phyloP scores from a whole-genome alignment of 1,140 invertebrate genomes.

The Zaprionus nigranus region DNA sequence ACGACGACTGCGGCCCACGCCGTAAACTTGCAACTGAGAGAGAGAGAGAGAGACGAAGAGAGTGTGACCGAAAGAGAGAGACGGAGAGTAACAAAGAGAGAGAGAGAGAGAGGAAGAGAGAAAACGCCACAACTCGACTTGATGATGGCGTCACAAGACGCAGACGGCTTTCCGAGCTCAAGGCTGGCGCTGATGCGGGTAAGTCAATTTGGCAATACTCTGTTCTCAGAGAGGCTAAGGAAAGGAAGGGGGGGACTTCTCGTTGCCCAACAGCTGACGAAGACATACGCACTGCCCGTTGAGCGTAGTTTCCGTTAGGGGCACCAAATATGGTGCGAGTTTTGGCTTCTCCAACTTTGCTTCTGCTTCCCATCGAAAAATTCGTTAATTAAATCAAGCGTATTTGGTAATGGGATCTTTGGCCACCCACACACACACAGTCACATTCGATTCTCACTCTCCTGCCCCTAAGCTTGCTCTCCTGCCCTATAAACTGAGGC shows the following conservation, averaged over 20 bases:
- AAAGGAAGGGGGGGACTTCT: slow-evolving; percentile 9
- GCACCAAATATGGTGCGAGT: slow-evolving; percentile 38
- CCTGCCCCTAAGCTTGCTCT: no score
- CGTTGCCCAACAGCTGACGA: not conserved
- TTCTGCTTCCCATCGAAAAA: not conserved
- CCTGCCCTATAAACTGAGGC: no score
- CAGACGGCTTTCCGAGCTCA: slow-evolving; percentile 73
- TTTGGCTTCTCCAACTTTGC: not conserved
- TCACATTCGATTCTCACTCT: not conserved
- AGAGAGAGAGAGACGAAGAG: not conserved
- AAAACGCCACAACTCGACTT: slow-evolving; percentile 54
- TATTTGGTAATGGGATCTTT: slow-evolving; percentile 4
- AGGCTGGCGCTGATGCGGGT: slow-evolving; percentile 87
- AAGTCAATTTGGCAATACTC: slow-evolving; percentile 39
- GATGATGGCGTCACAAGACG: slow-evolving; percentile 81
- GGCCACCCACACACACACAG: not conserved
- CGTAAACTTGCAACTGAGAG: slow-evolving; percentile 7
- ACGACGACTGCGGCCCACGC: slow-evolving; percentile 58
- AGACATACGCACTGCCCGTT: not conserved
- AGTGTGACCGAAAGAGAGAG: not conserved
- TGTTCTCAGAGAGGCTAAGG: not conserved
- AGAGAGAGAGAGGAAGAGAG: not conserved
- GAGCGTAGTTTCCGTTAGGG: slow-evolving; percentile 15
- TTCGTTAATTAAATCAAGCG: not conserved
- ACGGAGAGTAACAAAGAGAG: not conserved